Percentiles rank a stretch among this genome's conserved stretches.
These are phyloP conservation scores for Mesitornis unicolor DNA, from an alignment of 2,113 vertebrate species.

Conservation along the genomic window DNA sequence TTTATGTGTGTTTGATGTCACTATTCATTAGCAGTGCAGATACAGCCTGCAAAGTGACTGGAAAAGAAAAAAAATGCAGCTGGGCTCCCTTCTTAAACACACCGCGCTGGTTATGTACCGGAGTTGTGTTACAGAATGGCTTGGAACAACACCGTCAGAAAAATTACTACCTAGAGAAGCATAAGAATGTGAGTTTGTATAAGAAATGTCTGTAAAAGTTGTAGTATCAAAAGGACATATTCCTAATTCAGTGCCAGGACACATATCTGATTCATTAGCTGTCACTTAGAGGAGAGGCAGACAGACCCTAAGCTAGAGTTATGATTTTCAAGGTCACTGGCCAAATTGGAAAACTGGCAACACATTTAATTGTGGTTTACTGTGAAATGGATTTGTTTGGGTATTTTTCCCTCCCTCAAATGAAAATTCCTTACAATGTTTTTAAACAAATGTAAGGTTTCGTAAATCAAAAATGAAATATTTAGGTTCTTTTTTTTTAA, in stretches of 20 bases:
- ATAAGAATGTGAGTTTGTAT: neutral
- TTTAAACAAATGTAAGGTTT: neutral
- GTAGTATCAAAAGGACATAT: neutral
- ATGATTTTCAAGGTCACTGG: constrained; percentile 40
- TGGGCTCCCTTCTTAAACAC: neutral
- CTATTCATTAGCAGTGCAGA: constrained; percentile 32
- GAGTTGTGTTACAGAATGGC: neutral
- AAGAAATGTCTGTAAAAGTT: neutral
- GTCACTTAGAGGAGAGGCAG: constrained; percentile 22
- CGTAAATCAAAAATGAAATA: neutral
- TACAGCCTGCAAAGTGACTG: neutral
- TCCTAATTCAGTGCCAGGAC: constrained; percentile 12
- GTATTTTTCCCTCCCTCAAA: neutral
- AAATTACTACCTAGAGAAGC: neutral
- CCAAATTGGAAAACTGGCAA: neutral
- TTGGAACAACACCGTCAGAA: neutral
- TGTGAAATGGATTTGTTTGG: constrained; percentile 41
- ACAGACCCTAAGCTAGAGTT: constrained; percentile 11
- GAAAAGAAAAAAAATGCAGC: neutral
- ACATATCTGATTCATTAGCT: constrained; percentile 34
- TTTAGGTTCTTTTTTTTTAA: neutral
- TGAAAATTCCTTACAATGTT: neutral
- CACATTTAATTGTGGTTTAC: neutral
- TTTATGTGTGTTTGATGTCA: constrained; percentile 51
- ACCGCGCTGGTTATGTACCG: neutral